Evolutionary conservation across 2,113 vertebrate genomes (phyloP).

Genomic region (Megaceryle maxima): DNA sequence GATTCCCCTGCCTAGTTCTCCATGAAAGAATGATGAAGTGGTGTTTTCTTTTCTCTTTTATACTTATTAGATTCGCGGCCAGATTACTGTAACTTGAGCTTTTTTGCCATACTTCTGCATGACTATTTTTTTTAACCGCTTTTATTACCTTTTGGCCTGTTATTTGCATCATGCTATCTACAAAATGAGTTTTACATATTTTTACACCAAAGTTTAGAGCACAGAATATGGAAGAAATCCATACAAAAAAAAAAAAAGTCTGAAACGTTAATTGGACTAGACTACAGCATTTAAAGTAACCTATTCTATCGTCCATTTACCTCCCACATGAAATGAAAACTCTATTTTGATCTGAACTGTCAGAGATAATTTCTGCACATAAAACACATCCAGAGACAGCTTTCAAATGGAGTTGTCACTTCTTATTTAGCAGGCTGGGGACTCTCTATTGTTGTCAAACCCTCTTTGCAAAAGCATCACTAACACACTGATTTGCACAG

Average conservation of each 20-base stretch:
- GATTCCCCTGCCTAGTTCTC: not conserved
- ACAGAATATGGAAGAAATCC: slow-evolving; percentile 7
- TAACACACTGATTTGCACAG: slow-evolving; percentile 53
- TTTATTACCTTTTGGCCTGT: slow-evolving; percentile 40
- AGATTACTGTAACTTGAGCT: slow-evolving; percentile 37
- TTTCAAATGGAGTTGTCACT: slow-evolving; percentile 88
- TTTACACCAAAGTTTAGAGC: slow-evolving; percentile 45
- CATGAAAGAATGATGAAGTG: slow-evolving; percentile 34
- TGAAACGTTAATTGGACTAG: slow-evolving; percentile 68
- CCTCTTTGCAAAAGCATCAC: slow-evolving; percentile 78
- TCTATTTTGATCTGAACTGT: slow-evolving; percentile 80
- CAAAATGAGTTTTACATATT: not conserved
- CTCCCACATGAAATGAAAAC: slow-evolving; percentile 72
- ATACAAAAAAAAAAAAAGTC: slow-evolving; percentile 47
- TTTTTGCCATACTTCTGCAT: not conserved
- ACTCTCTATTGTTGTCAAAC: slow-evolving; percentile 85
- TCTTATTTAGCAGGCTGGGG: slow-evolving; percentile 85
- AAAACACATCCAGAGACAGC: slow-evolving; percentile 77
- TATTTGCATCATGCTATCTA: slow-evolving; percentile 11
- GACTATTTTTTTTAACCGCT: not conserved
- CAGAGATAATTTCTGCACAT: slow-evolving; percentile 80
- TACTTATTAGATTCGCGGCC: slow-evolving; percentile 25
- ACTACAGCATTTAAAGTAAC: slow-evolving; percentile 70
- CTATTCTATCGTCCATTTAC: slow-evolving; percentile 70
- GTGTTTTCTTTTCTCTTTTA: slow-evolving; percentile 41